phyloP scores from a whole-genome alignment of 2,797 vertebrate species.

The Molossus alvarezi region DNA sequence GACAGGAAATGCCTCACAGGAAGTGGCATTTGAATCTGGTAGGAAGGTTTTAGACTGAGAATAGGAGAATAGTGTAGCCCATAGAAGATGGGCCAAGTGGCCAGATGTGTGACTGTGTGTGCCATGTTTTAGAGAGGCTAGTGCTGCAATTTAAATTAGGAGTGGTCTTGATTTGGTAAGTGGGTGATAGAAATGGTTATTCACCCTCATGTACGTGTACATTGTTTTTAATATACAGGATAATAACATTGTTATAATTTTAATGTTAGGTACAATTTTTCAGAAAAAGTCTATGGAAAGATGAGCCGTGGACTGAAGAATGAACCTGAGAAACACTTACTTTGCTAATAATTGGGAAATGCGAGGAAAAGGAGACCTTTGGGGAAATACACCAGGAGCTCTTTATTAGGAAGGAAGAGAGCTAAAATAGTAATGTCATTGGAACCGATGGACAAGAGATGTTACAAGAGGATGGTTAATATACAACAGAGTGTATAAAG shows the following conservation, averaged over 20 bases:
- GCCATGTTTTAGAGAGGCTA: not conserved
- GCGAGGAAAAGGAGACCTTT: not conserved
- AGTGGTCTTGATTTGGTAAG: not conserved
- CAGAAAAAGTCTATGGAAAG: not conserved
- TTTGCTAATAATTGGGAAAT: not conserved
- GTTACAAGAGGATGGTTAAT: not conserved
- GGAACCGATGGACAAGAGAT: not conserved
- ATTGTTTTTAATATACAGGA: not conserved
- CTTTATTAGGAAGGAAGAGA: not conserved
- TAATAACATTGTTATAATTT: not conserved
- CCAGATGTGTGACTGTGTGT: no score
- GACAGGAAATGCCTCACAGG: not conserved
- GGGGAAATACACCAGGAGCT: not conserved
- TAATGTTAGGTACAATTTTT: not conserved
- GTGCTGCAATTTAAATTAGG: not conserved
- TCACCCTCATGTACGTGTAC: not conserved
- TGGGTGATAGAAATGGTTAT: not conserved
- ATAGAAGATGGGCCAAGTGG: not conserved
- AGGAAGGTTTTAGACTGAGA: not conserved
- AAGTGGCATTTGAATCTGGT: not conserved
- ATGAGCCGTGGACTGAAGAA: not conserved
- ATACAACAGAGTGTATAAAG: not conserved
- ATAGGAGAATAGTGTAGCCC: not conserved
- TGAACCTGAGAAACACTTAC: not conserved
- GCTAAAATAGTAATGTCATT: not conserved